These are phyloP conservation scores for Charanyca ferruginea DNA, from an alignment of 2,888 invertebrate species.

Conservation along the genomic window DNA sequence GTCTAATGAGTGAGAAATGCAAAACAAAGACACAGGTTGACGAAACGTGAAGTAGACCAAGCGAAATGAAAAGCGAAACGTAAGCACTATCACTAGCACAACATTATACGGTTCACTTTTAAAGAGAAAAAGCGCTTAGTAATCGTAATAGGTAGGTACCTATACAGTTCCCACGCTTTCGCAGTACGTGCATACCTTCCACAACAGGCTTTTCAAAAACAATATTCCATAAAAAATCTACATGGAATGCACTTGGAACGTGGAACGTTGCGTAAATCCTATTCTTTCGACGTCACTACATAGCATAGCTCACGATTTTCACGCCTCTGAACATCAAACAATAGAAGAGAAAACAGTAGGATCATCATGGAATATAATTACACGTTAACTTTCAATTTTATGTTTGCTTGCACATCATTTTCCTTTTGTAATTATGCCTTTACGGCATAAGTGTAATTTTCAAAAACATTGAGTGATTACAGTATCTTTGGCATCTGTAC, in stretches of 20 bases:
- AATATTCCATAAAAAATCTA: conserved; percentile 17
- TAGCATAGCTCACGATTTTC: conserved; percentile 73
- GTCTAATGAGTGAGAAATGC: conserved; percentile 23
- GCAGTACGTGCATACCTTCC: conserved; percentile 2
- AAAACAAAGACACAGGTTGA: conserved; percentile 29
- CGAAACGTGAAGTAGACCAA: conserved; percentile 45
- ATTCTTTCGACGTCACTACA: conserved; percentile 46
- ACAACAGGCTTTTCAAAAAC: conserved; percentile 32
- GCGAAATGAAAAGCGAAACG: conserved; percentile 61
- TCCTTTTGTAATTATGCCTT: conserved; percentile 58
- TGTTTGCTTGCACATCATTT: conserved; percentile 62
- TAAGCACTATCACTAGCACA: conserved; percentile 26
- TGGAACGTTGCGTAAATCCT: conserved; percentile 18
- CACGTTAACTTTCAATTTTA: conserved; percentile 80
- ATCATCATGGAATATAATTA: conserved; percentile 78
- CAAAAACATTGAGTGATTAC: conserved; percentile 26
- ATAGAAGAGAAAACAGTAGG: conserved; percentile 87
- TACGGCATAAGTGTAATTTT: conserved; percentile 44
- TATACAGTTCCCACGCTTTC: conserved; percentile 64
- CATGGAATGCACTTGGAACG: conserved; percentile 15
- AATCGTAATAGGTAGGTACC: too few species aligned
- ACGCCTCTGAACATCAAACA: conserved; percentile 85
- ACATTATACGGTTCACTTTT: conserved; percentile 68
- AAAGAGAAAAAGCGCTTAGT: conserved; percentile 51
- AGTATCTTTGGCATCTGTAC: background rate